Base-by-base conservation (phyloP, 2,888 invertebrate genomes). In the Cerastis leucographa region DNA sequence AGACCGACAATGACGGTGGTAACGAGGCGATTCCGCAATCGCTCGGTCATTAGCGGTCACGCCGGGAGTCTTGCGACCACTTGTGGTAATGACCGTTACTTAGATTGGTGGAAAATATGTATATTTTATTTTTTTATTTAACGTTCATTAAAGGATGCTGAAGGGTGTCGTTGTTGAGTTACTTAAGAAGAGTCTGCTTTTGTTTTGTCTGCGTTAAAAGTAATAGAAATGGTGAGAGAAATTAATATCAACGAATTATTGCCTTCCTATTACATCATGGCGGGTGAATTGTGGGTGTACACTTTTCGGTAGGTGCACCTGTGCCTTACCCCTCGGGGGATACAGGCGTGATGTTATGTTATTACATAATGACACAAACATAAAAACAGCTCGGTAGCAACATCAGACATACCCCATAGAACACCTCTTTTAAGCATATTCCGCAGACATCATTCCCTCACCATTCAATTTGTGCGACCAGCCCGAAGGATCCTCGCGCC, bases 11-110 rank as follows among this genome's bases (percentile, higher is more conserved):
- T 91, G 90, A 91, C 78, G 66, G 79, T 89, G 90, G 92, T 95
- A 95, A 95, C 94, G 95, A 95, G 92, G 92, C 90, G 93, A 93
- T 91, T 92, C 91, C 90, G 91, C 91, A 90, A 91, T 89, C 90
- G 85, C 72, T 79, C 88, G 92, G 91, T 91, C 95, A 94, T 95
- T 95, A 95, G 93, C 91, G 94, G 94, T 95, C 95, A 95, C 94
- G 94, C 91, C 91, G 90, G 81, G 76, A 84, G 85, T 81, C 89
- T 91, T 89, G 89, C 83, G 86, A 87, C 86, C 85, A 88, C 88
- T 90, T 87, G 84, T 83, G 84, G 79, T 88, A 85, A 89, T 88
- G 89, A 83, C 80, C 77, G 74, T 74, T 84, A 87, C 81, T 83
- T 80, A 84, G 73, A 84, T 80, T 75, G 69, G 78, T 80, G 75